Conservation (phyloP, 2,113 vertebrate species). For the Proterorhinus semilunaris region DNA sequence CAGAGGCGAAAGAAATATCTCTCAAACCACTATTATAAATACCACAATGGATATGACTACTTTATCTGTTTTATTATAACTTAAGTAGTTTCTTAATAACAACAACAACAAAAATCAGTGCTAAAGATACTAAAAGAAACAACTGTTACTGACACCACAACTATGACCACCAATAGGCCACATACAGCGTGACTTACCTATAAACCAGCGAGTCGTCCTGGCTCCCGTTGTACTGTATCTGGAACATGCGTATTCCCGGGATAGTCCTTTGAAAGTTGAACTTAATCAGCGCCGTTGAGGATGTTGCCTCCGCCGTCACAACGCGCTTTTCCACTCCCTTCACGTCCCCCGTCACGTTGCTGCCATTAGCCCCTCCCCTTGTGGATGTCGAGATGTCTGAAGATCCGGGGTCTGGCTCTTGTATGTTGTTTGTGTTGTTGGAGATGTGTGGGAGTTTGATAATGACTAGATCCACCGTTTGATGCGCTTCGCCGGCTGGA, state of each 20-base stretch:
- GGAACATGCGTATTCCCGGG: conserved; percentile 98
- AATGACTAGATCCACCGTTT: conserved; percentile 88
- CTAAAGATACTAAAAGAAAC: background rate
- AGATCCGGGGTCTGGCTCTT: conserved; percentile 93
- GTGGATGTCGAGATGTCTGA: conserved; percentile 97
- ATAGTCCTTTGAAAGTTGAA: conserved; percentile 99
- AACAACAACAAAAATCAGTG: background rate
- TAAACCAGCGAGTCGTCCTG: conserved; percentile 98
- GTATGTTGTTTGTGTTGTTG: conserved; percentile 97
- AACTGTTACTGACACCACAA: background rate
- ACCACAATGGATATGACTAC: background rate
- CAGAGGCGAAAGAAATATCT: background rate
- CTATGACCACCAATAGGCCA: background rate
- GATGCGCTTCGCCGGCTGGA: conserved; percentile 93
- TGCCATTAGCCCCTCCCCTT: conserved; percentile 88
- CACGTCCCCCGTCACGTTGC: conserved; percentile 88
- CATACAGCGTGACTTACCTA: conserved; percentile 81
- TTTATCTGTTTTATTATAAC: background rate
- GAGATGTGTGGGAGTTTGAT: conserved; percentile 96
- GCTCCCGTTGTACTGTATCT: conserved; percentile 98
- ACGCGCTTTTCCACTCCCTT: conserved; percentile 91
- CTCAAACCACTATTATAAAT: background rate
- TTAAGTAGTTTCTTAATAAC: too few species aligned
- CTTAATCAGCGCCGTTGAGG: conserved; percentile 93
- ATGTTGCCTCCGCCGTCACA: conserved; percentile 92